Evolutionary conservation across 2,797 vertebrate genomes (phyloP).

Genomic region (Intellagama lesueurii): DNA sequence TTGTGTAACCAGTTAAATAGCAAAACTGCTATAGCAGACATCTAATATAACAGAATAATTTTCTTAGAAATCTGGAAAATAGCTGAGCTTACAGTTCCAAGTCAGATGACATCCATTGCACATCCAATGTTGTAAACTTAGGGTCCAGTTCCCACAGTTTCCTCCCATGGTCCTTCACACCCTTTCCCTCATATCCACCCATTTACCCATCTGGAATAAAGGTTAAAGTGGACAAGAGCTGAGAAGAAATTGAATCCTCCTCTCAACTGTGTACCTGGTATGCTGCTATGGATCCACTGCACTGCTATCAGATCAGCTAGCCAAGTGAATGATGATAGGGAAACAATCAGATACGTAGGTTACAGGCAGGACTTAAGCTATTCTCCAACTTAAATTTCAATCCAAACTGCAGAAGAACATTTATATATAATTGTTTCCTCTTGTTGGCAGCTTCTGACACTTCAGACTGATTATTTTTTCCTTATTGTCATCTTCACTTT

Average conservation of each 20-base stretch:
- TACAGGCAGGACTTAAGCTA: background rate
- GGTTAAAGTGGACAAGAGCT: background rate
- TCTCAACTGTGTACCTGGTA: too few species aligned
- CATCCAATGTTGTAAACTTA: background rate
- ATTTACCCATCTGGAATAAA: background rate
- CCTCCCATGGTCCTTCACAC: background rate
- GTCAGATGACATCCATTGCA: background rate
- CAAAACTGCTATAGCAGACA: background rate
- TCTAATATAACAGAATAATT: background rate
- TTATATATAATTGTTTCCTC: background rate
- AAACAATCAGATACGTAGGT: background rate
- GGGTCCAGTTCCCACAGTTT: background rate
- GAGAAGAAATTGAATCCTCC: background rate
- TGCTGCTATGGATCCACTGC: background rate
- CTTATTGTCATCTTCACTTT: background rate
- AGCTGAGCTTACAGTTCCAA: background rate
- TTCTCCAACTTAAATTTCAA: background rate
- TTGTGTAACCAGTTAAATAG: background rate
- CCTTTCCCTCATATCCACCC: background rate
- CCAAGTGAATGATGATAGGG: background rate
- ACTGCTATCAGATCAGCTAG: background rate
- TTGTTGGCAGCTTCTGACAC: background rate
- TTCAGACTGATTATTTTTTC: background rate
- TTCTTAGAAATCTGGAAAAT: background rate
- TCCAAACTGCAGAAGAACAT: background rate